Evolutionary conservation across 2,113 vertebrate species (phyloP), one percentile per base, ranked within the genome.

Genomic region (Ploceus nigricollis): DNA sequence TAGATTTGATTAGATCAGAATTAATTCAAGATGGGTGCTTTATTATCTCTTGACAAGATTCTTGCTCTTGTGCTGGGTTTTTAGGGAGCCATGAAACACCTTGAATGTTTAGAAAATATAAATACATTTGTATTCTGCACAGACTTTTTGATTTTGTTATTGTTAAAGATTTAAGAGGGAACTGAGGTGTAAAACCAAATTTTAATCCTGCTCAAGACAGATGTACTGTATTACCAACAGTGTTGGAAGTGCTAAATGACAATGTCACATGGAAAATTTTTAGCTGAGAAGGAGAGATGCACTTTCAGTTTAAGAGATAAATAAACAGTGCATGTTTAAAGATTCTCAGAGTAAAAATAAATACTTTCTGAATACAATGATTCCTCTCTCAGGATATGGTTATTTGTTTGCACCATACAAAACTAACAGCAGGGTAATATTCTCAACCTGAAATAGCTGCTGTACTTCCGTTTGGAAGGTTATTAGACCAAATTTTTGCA

Each of bases 201-300:
- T 91, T 94, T 93, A 91, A 91, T 80, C 20, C 27, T 9, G 15
- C 80, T 94, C 76, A 77, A 91, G 73, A 88, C 35, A 77, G 90
- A 87, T 70, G 63, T 71, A 86, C 79, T 86, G 28, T 78, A 88
- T 92, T 94, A 90, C 50, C 72, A 91, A 70, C 70, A 51, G 39
- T 68, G 76, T 19, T 95, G 75, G 81, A 97, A 93, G 93, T 95
- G 93, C 50, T 97, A 97, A 96, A 96, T 94, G 73, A 69, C 68
- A 81, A 69, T 82, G 60, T 81, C 69, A 94, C 8, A 3, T 63
- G 70, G 81, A 78, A 73, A 96, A 45, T 76, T 94, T 91, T 73
- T 81, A 77, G 65, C 44, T 81, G 30, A 61, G 61, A 81, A 94
- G 87, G 24, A 82, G 24, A 72, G 23, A 56, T 56, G 31, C 60